Evolutionary conservation across 2,888 invertebrate species (phyloP).

Genomic region (Tortrix viridana): DNA sequence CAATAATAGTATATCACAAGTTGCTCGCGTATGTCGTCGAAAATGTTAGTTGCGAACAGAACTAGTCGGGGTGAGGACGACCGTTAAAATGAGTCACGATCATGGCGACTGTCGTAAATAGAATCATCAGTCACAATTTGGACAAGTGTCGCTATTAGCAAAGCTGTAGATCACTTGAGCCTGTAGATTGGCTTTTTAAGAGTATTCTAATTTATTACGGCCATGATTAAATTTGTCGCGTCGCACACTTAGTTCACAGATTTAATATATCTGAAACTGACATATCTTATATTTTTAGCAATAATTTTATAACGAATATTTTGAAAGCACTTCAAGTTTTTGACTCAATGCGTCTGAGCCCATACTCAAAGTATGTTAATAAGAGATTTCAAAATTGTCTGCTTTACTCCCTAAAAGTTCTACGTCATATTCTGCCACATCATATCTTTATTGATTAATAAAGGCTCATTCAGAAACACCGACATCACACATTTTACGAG

Average conservation of each 20-base stretch:
- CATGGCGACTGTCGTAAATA: constrained; percentile 36
- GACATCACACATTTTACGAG: constrained; percentile 22
- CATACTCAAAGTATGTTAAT: too few relatives aligned
- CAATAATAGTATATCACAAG: constrained; percentile 19
- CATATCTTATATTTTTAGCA: too few relatives aligned
- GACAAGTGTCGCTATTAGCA: constrained; percentile 27
- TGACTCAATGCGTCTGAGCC: too few relatives aligned
- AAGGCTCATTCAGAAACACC: constrained; percentile 9
- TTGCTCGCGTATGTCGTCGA: constrained; percentile 6
- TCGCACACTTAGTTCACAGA: too few relatives aligned
- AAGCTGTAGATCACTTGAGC: background rate
- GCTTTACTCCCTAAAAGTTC: background rate
- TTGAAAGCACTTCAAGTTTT: too few relatives aligned
- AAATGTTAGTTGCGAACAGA: constrained; percentile 12
- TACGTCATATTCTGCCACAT: background rate
- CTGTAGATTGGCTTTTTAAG: background rate
- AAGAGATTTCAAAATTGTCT: too few relatives aligned
- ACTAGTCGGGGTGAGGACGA: constrained; percentile 28
- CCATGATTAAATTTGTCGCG: too few relatives aligned
- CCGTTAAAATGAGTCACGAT: constrained; percentile 41
- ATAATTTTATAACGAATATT: too few relatives aligned
- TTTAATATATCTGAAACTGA: too few relatives aligned
- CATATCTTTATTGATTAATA: constrained; percentile 11
- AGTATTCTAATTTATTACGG: background rate
- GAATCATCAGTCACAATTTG: constrained; percentile 27